A percentile compares a stretch with the other conserved stretches of the same genome.
These are phyloP conservation scores for Chiroxiphia lanceolata DNA, from an alignment of 2,797 vertebrate species.

Conservation along the genomic window DNA sequence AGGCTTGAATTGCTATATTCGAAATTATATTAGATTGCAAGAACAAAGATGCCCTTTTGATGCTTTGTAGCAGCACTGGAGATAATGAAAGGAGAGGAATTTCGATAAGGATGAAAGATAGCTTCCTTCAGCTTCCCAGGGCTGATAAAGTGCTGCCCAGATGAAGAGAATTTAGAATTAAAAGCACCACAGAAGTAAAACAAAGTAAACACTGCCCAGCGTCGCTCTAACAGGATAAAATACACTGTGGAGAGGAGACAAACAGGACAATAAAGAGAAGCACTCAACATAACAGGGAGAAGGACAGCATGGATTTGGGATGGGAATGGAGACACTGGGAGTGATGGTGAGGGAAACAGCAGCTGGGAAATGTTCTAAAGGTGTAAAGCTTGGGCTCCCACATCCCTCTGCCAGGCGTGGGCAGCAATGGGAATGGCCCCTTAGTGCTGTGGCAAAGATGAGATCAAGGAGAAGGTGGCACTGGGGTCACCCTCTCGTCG, in stretches of 20 bases:
- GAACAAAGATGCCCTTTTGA: conserved; percentile 69
- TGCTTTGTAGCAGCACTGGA: conserved; percentile 41
- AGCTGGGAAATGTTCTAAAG: fast-evolving
- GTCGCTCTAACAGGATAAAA: not conserved
- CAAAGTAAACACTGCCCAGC: not conserved
- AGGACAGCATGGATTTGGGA: not conserved
- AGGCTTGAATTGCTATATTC: not conserved
- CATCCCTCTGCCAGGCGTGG: fast-evolving
- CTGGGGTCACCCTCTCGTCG: fast-evolving
- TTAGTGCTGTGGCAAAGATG: fast-evolving
- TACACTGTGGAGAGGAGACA: not conserved
- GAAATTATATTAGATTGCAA: conserved; percentile 51
- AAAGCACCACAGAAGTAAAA: conserved; percentile 31
- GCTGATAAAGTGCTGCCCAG: conserved; percentile 46
- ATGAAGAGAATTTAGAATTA: conserved; percentile 44
- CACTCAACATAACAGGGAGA: not conserved
- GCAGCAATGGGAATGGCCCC: fast-evolving
- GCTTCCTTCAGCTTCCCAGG: conserved; percentile 9
- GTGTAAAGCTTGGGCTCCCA: fast-evolving
- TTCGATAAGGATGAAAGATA: conserved; percentile 63
- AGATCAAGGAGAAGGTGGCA: fast-evolving
- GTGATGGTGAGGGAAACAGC: fast-evolving
- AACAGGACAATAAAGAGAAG: conserved; percentile 5
- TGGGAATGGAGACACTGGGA: fast-evolving
- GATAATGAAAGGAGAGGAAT: conserved; percentile 70